These are phyloP conservation scores for Aplodontia rufa DNA, from an alignment of 2,113 vertebrate genomes.

Conservation along the genomic window DNA sequence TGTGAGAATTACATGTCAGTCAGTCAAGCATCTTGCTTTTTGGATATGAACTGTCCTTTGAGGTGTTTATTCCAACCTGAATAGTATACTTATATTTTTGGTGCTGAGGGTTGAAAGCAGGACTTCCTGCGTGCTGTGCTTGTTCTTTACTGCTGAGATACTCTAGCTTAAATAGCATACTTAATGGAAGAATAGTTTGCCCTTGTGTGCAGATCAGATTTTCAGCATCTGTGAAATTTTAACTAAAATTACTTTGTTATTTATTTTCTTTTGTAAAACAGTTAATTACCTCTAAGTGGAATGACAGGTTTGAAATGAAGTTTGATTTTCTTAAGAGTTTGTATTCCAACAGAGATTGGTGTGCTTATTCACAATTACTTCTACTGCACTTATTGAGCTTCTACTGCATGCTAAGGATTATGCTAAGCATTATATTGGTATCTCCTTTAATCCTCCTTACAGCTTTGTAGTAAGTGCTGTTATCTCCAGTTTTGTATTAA, in stretches of 20 bases:
- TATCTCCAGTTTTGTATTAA: constrained; percentile 24
- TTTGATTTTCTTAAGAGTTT: constrained; percentile 23
- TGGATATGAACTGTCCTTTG: neutral
- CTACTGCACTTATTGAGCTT: neutral
- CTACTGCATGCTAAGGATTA: neutral
- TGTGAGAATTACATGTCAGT: neutral
- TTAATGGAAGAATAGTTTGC: constrained; percentile 41
- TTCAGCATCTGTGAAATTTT: constrained; percentile 24
- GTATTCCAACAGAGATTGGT: neutral
- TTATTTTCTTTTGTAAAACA: constrained; percentile 49
- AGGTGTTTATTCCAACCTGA: constrained; percentile 17
- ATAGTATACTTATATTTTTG: neutral
- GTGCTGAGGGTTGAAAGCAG: neutral
- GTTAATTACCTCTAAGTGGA: constrained; percentile 46
- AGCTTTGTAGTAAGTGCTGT: neutral
- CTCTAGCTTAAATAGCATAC: neutral
- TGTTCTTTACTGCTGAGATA: neutral
- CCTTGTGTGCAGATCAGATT: constrained; percentile 1
- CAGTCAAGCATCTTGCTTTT: neutral
- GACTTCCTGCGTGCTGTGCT: neutral
- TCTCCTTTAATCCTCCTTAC: constrained; percentile 1
- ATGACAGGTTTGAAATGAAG: neutral
- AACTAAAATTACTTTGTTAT: constrained; percentile 9
- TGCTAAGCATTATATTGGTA: constrained; percentile 22
- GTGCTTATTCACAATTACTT: constrained; percentile 32